Evolutionary conservation across 2,113 vertebrate genomes (phyloP), one percentile per base, ranked within the genome.

Genomic region (Ophiodon elongatus): DNA sequence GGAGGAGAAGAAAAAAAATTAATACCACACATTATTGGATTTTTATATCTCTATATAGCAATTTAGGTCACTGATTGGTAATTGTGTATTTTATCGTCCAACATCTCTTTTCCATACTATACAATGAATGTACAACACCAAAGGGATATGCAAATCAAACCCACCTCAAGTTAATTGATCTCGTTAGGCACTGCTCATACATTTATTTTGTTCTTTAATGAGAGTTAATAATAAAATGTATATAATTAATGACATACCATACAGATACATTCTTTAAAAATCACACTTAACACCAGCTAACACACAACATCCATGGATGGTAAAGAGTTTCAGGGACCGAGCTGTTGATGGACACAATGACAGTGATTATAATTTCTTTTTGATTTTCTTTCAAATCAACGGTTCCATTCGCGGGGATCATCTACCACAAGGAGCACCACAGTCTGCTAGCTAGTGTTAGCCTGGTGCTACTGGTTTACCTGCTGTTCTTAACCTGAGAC

Each of bases 401-500:
- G 64, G 52, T 23, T 56, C 57, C 62, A 80, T 37, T 27, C 21
- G 14, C 52, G 63, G 79, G 67, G 69, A 37, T 68, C 62, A n/a
- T 75, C 88, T 92, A 94, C 17, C 70, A 91, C 83, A 66, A 5
- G 47, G 60, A 69, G 57, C 80, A 79, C 23, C 79, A 89, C 80
- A 66, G 74, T 27, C 71, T 39, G 63, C 14, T 21, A 23, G 69
- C 64, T 84, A 80, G n/a, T 0, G 75, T 43, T 31, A 57, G 39
- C 71, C 79, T 27, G 76, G 21, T 35, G 71, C 71, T 59, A 73
- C 81, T 84, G 85, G 41, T 84, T 96, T 95, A 96, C 95, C 95
- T 95, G 95, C 76, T 85, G 92, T 11, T 88, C 78, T 86, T 94
- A 93, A 89, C 81, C 91, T 93, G 91, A 91, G 68, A 86, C 85